These are phyloP conservation scores for Perizoma flavofasciatum DNA, from an alignment of 2,888 invertebrate genomes.

Conservation along the genomic window DNA sequence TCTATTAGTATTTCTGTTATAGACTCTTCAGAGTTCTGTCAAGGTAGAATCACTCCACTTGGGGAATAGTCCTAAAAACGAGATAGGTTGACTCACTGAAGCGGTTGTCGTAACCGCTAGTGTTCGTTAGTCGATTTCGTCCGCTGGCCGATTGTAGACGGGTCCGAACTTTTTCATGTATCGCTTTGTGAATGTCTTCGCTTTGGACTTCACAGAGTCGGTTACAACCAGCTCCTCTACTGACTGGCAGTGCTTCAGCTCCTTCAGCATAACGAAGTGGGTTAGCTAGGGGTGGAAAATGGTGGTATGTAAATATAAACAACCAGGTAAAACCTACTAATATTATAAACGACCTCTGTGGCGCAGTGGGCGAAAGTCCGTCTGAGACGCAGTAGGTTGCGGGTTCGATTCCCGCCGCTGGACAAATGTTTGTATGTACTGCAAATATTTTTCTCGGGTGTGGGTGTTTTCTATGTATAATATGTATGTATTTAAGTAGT, in stretches of 20 bases:
- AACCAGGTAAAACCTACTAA: too few relatives aligned
- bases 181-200: conserved; percentile 96
- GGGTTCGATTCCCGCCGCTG: too few relatives aligned
- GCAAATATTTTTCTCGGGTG: too few relatives aligned
- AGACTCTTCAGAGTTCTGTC: too few relatives aligned
- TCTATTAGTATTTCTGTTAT: too few relatives aligned
- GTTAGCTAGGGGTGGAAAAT: conserved; percentile 86
- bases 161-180: conserved; percentile 98
- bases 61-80: conserved; percentile 15
- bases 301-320: neutral
- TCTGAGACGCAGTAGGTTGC: too few relatives aligned
- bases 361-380: too few relatives aligned
- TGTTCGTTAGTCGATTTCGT: conserved; percentile 81
- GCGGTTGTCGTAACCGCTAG: conserved; percentile 19
- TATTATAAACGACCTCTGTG: too few relatives aligned
- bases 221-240: conserved; percentile 94
- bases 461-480: too few relatives aligned
- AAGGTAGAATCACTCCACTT: too few relatives aligned
- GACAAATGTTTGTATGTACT: too few relatives aligned
- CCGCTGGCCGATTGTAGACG: conserved; percentile 88
- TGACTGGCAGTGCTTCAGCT: conserved; percentile 94
- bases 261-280: conserved; percentile 97
- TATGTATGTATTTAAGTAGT: too few relatives aligned
- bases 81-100: conserved; percentile 8
- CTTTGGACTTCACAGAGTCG: conserved; percentile 96